These are phyloP conservation scores for Tiliacea aurago DNA, from an alignment of 2,888 invertebrate genomes.

Conservation along the genomic window DNA sequence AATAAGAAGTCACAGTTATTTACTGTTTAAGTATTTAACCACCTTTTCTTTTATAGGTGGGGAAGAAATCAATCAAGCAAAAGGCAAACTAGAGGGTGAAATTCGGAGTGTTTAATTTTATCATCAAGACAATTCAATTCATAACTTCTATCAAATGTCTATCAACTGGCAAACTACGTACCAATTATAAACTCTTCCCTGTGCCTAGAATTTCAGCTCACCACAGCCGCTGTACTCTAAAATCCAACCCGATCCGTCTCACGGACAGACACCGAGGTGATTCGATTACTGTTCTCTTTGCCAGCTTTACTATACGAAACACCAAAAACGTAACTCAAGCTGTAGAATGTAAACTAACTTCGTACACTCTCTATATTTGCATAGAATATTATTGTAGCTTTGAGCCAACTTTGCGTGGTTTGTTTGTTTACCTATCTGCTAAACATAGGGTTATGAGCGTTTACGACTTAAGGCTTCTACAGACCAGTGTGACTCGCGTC, in stretches of 20 bases:
- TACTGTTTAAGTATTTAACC: neutral
- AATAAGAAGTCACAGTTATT: neutral
- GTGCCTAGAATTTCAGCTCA: neutral
- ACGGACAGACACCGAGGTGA: slow-evolving; percentile 14
- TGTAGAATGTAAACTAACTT: slow-evolving; percentile 6
- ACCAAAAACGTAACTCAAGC: slow-evolving; percentile 4
- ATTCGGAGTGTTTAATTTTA: neutral
- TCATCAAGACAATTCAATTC: neutral
- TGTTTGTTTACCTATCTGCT: neutral
- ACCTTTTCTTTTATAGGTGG: neutral
- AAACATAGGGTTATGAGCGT: too few relatives aligned
- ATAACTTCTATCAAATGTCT: neutral
- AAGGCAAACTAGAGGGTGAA: too few relatives aligned
- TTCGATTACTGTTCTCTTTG: slow-evolving; percentile 41
- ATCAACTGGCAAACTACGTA: neutral
- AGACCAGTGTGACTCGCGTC: too few relatives aligned
- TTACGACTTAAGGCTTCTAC: too few relatives aligned
- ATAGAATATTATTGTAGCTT: slow-evolving; percentile 13
- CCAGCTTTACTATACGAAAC: slow-evolving; percentile 18
- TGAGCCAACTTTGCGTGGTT: slow-evolving; percentile 3
- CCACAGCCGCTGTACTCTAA: neutral
- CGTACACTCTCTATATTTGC: slow-evolving; percentile 1
- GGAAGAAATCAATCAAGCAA: neutral
- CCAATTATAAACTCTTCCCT: neutral
- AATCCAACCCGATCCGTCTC: slow-evolving; percentile 7